These are phyloP conservation scores for Drymodes brunneopygia DNA, from an alignment of 2,113 vertebrate genomes.

Conservation along the genomic window DNA sequence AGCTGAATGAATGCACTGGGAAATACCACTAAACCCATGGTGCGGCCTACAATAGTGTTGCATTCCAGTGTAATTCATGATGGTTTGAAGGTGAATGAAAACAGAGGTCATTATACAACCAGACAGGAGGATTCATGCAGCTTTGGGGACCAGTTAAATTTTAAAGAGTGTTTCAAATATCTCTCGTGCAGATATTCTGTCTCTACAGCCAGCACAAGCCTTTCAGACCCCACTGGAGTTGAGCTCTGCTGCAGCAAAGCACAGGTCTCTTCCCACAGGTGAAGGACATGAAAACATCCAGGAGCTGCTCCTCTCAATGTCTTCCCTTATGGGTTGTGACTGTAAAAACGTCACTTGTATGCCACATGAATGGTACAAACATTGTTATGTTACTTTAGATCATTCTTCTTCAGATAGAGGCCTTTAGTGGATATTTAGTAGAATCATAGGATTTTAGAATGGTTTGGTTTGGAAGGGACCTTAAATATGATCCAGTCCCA, in stretches of 20 bases:
- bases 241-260: background rate
- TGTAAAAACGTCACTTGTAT: background rate
- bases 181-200: rapidly evolving
- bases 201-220: background rate
- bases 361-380: rapidly evolving
- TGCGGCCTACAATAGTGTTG: background rate
- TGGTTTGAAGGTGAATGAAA: background rate
- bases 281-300: background rate
- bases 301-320: background rate
- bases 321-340: background rate
- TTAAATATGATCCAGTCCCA: background rate
- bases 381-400: background rate
- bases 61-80: background rate
- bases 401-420: background rate
- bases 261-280: background rate
- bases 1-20: background rate
- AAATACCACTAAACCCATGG: background rate
- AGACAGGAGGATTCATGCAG: background rate
- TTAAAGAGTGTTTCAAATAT: background rate
- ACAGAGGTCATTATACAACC: background rate
- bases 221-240: background rate
- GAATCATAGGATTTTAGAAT: background rate
- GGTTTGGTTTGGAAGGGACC: background rate
- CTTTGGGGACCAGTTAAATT: background rate
- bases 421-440: background rate